A percentile compares a stretch with the other conserved stretches of the same genome.
Conservation (phyloP, 2,888 invertebrate genomes). For the Sepioteuthis lessoniana region DNA sequence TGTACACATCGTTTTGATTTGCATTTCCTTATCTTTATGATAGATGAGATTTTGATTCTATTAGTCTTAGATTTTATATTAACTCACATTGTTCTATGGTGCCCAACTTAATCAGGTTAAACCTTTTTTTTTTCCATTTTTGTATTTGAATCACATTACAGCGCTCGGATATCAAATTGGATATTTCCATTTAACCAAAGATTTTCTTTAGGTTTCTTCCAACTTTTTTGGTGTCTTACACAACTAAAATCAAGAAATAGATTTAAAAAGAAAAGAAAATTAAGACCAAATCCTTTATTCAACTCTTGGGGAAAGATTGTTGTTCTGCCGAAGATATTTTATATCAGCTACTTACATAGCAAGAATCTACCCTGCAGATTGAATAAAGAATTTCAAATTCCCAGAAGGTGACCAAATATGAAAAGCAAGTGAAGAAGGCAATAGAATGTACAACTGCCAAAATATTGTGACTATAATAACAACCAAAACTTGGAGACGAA, state of each 20-base stretch:
- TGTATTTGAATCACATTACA: not conserved
- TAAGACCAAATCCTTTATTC: too few species aligned
- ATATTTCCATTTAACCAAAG: not conserved
- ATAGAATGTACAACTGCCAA: too few species aligned
- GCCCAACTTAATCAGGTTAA: not conserved
- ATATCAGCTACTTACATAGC: too few species aligned
- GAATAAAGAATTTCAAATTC: too few species aligned
- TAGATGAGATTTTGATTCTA: too few species aligned
- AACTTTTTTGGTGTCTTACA: not conserved
- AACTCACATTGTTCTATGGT: not conserved
- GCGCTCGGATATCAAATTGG: not conserved
- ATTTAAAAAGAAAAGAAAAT: not conserved
- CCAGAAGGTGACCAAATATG: too few species aligned
- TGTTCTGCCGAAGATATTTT: too few species aligned
- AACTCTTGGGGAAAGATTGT: too few species aligned
- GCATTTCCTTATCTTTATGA: not conserved
- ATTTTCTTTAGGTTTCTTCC: not conserved
- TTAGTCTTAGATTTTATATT: not conserved
- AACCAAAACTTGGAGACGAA: too few species aligned
- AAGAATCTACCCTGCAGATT: too few species aligned
- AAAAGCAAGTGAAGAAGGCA: too few species aligned
- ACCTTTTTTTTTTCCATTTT: not conserved
- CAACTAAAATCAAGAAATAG: not conserved
- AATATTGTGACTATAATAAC: too few species aligned
- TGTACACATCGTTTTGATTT: not conserved